Evolutionary conservation across 2,113 vertebrate species (phyloP).

Genomic region (Oryzias curvinotus): DNA sequence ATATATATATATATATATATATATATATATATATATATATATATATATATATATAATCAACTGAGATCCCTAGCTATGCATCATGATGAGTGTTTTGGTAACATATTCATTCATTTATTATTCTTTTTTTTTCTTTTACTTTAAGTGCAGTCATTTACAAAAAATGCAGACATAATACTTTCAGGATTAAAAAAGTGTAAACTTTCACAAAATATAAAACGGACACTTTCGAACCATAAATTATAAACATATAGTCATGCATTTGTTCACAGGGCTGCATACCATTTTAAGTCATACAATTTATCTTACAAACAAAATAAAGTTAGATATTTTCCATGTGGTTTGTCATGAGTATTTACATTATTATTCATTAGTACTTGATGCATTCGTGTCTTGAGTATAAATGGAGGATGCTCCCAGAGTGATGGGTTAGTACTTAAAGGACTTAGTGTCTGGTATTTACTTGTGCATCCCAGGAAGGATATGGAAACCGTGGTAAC

Average conservation of each 20-base stretch:
- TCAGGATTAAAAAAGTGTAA: slow-evolving; percentile 79
- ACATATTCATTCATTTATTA: slow-evolving; percentile 52
- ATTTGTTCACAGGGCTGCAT: slow-evolving; percentile 78
- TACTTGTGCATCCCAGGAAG: slow-evolving; percentile 56
- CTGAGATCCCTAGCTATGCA: slow-evolving; percentile 59
- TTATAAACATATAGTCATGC: slow-evolving; percentile 76
- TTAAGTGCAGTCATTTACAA: slow-evolving; percentile 70
- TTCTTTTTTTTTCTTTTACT: slow-evolving; percentile 27
- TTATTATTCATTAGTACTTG: slow-evolving; percentile 72
- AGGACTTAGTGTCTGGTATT: slow-evolving; percentile 55
- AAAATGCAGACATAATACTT: slow-evolving; percentile 66
- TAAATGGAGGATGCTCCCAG: slow-evolving; percentile 54
- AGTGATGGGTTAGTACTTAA: slow-evolving; percentile 67
- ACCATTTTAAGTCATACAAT: slow-evolving; percentile 69
- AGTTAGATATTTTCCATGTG: slow-evolving; percentile 74
- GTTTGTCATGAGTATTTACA: slow-evolving; percentile 72
- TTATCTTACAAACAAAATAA: slow-evolving; percentile 78
- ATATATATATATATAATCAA: slow-evolving; percentile 30
- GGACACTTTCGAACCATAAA: slow-evolving; percentile 75
- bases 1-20: not conserved
- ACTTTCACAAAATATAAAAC: slow-evolving; percentile 80
- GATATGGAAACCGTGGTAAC: slow-evolving; percentile 57
- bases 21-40: too few relatives aligned
- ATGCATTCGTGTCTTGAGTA: slow-evolving; percentile 67
- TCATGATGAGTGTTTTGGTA: slow-evolving; percentile 48